phyloP scores from a whole-genome alignment of 2,888 invertebrate genomes.

The Parthenolecanium corni region DNA sequence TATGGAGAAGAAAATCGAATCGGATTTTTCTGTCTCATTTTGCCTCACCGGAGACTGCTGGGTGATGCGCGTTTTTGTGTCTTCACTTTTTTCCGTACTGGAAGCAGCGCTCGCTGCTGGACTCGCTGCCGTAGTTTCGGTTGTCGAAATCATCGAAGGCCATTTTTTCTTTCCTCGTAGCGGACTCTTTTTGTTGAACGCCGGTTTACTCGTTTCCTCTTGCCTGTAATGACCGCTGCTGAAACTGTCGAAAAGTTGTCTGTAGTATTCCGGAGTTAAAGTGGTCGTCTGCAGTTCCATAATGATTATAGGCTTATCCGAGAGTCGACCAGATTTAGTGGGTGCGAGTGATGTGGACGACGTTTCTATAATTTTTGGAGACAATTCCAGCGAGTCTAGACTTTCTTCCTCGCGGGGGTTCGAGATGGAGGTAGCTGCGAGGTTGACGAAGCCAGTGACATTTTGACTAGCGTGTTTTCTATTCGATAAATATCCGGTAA shows the following conservation, averaged over 20 bases:
- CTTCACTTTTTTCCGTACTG: not conserved
- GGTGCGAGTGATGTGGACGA: no score
- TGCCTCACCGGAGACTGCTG: not conserved
- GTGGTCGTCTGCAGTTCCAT: not conserved
- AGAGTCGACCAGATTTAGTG: slow-evolving; percentile 5
- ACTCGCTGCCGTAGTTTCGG: no score
- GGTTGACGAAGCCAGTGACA: no score
- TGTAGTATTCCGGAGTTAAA: slow-evolving; percentile 5
- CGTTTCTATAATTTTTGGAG: no score
- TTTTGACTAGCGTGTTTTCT: no score
- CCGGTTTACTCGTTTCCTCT: not conserved
- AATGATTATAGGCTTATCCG: slow-evolving; percentile 12
- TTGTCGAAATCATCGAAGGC: not conserved
- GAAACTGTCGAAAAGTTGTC: slow-evolving; percentile 7
- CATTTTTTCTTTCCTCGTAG: not conserved
- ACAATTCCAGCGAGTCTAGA: no score
- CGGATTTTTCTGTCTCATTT: not conserved
- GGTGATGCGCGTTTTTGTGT: not conserved
- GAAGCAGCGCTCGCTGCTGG: no score
- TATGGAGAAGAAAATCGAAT: not conserved
- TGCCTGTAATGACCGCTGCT: not conserved
- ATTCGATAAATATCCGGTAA: no score
- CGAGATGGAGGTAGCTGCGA: no score
- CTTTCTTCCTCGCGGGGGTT: no score
- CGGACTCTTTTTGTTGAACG: no score